Evolutionary conservation across 2,888 invertebrate species (phyloP), one percentile per base, ranked within the genome.

Genomic region (Ormyrus pomaceus): DNA sequence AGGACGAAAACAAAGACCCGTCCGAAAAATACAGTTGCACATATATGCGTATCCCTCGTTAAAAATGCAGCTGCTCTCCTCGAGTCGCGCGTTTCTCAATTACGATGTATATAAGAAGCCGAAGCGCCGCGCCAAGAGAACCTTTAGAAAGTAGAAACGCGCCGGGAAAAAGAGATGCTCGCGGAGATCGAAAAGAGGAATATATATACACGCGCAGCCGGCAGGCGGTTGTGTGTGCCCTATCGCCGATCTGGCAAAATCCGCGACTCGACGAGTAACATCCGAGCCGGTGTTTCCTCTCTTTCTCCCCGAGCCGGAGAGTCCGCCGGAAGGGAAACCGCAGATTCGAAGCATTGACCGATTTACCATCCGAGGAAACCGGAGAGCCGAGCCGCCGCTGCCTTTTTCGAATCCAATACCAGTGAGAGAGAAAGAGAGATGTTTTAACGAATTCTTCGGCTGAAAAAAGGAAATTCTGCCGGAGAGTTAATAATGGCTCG

Each of bases 321-420:
- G 51, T 19, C 48, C 56, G 45, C 79, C 83, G 83, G 84, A 84
- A 83, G 80, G 80, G 81, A 83, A 84, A 84, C 83, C 83, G 69
- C 84, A 82, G 80, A 59, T 64, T 62, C 72, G 66, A 79, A 65
- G 78, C 72, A 75, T 58, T 77, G 79, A 75, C 82, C 82, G 77
- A 80, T 81, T 82, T 82, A 80, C 77, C 79, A 77, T 82, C 74
- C 70, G 64, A 80, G 68, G 82, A 81, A 83, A 83, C 77, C 71
- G 70, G 81, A 83, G 81, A 70, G 58, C 48, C 2, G 62, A 11
- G 45, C 51, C 19, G 53, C 51, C 45, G 64, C 10, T 48, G 7
- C 58, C 8, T 58, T 13, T 66, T 34, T 34, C 34, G 34, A 34
- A 34, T 34, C 34, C 34, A 34, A 34, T 34, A 34, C 34, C 34